Base-by-base conservation (phyloP, 2,797 vertebrate species). In the Hirundo rustica region DNA sequence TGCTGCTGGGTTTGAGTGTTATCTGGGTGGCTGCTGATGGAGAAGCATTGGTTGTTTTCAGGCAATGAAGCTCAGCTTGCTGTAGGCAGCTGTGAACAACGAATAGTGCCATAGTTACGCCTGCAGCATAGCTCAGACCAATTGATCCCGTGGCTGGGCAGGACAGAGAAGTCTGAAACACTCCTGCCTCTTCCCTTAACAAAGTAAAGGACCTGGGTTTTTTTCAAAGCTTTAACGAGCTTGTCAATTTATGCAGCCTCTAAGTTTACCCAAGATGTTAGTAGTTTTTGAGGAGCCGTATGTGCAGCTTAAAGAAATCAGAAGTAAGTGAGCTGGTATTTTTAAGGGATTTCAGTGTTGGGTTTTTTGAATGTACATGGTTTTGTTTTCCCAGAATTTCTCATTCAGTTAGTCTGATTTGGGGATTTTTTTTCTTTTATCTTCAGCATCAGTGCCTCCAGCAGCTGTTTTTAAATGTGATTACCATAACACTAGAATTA, bases 81-180 rank as follows among this genome's bases (percentile, higher is more conserved):
- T 32, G 11, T 32, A 34, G 62, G 5, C 47, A 55, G 23, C 6
- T 76, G 51, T 47, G 68, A 89, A 40, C 55, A 85, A 2, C 11
- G 40, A 73, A 8, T 11, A n/a, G 20, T 34, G 30, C 12, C 14
- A 1, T 25, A 54, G 14, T 30, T 32, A 13, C 32, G 22, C 27
- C 47, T 54, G 36, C 51, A 47, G 2, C 0, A 0, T n/a, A 45
- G 26, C 47, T 65, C 9, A 4, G 32, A 21, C 10, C 11, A 2
- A 0, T 36, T 0, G 0, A 30, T 61, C 19, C 19, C 32, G 23
- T 32, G 27, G 5, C 64, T 80, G 48, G 38, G 29, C 75, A 81
- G 29, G 13, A 34, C 32, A 66, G 61, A 74, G 34, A 34, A 48
- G 25, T 51, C 38, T 48, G 20, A 50, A n/a, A 38, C 5, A 2